phyloP scores from a whole-genome alignment of 2,888 invertebrate genomes.

The Agrenia bidenticulata region DNA sequence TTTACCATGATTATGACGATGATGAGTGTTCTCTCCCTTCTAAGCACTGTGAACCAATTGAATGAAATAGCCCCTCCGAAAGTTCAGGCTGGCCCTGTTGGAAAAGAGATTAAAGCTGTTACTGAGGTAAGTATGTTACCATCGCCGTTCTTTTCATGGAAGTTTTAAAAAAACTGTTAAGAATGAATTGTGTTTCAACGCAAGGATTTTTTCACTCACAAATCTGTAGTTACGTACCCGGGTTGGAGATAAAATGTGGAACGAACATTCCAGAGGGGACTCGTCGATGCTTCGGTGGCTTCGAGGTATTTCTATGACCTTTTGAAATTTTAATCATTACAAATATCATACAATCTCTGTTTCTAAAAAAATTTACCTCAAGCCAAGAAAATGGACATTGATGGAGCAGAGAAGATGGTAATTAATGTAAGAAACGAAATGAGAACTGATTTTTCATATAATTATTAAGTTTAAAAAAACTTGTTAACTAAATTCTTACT shows the following conservation, averaged over 20 bases:
- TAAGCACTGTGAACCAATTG: constrained; percentile 7
- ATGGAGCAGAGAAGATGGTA: constrained; percentile 15
- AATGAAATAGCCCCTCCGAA: constrained; percentile 4
- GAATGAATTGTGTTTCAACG: too few species aligned
- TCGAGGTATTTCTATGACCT: too few species aligned
- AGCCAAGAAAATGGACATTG: constrained; percentile 14
- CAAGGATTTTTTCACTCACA: too few species aligned
- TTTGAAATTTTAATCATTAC: too few species aligned
- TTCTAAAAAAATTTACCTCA: too few species aligned
- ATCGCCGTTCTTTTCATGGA: too few species aligned
- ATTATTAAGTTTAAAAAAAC: background rate
- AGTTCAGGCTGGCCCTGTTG: constrained; percentile 17
- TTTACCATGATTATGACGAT: constrained; percentile 11
- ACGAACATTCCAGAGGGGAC: constrained; percentile 6
- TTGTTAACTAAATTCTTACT: background rate
- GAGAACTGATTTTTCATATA: too few species aligned
- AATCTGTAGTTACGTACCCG: constrained; percentile 3
- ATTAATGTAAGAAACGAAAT: background rate
- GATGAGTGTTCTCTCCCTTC: constrained; percentile 2
- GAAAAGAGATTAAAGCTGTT: constrained; percentile 18
- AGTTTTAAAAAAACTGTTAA: too few species aligned
- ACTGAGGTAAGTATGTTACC: too few species aligned
- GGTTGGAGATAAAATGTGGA: constrained; percentile 6
- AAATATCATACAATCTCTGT: too few species aligned
- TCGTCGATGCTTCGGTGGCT: constrained; percentile 15